Percentiles rank a stretch among this genome's conserved stretches.
phyloP scores from a whole-genome alignment of 2,888 invertebrate genomes.

The Dynastes grantii region DNA sequence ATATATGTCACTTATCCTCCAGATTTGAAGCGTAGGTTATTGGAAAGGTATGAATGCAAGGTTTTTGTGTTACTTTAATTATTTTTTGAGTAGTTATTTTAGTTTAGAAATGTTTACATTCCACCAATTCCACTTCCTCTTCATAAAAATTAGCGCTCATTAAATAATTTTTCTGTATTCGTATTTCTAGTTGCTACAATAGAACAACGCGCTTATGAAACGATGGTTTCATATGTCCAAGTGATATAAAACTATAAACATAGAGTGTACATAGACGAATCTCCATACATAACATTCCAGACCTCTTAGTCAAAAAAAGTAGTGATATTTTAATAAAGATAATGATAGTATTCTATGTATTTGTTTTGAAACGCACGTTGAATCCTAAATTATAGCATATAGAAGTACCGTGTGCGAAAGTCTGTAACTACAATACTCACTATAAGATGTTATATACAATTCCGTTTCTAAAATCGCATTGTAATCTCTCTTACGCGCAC shows the following conservation, averaged over 20 bases:
- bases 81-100: background rate
- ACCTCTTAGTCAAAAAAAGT: slow-evolving; percentile 26
- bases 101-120: background rate
- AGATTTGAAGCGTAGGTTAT: slow-evolving; percentile 85
- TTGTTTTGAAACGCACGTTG: slow-evolving; percentile 19
- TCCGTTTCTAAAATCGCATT: too few relatives aligned
- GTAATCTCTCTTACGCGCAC: too few relatives aligned
- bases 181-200: slow-evolving; percentile 83
- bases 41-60: slow-evolving; percentile 79
- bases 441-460: background rate
- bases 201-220: slow-evolving; percentile 84
- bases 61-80: slow-evolving; percentile 33
- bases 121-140: background rate
- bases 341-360: background rate
- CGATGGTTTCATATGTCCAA: slow-evolving; percentile 35
- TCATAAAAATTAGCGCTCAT: background rate
- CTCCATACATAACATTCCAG: slow-evolving; percentile 54
- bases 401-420: background rate
- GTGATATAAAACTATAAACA: slow-evolving; percentile 36
- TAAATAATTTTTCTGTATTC: slow-evolving; percentile 40
- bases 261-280: slow-evolving; percentile 43
- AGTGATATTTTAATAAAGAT: slow-evolving; percentile 15
- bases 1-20: slow-evolving; percentile 92
- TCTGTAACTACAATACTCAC: background rate
- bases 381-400: background rate